Percentiles rank a stretch among this genome's conserved stretches.
Evolutionary conservation across 2,113 vertebrate species (phyloP).

Genomic region (Blennius ocellaris): DNA sequence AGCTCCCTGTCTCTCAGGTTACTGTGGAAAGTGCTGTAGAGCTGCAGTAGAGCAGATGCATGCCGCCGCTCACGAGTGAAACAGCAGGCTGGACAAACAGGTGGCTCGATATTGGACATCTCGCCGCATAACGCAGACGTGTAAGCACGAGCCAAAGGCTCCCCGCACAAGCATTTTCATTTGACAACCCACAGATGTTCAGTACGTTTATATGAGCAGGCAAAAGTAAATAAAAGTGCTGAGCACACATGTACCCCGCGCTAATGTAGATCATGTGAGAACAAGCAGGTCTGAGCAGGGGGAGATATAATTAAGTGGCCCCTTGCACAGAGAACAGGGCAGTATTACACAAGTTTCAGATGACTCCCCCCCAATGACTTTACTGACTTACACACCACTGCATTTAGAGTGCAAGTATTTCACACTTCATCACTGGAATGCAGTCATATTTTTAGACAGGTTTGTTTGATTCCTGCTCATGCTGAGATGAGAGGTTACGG

Average conservation of each 20-base stretch:
- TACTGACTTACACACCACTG: conserved; percentile 53
- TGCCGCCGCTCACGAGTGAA: conserved; percentile 12
- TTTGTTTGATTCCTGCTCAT: conserved; percentile 58
- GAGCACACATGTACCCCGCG: neutral
- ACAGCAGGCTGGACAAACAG: conserved; percentile 53
- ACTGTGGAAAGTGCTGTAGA: conserved; percentile 60
- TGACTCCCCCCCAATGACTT: conserved; percentile 48
- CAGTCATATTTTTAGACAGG: conserved; percentile 58
- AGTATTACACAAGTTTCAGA: conserved; percentile 54
- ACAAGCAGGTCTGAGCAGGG: conserved; percentile 41
- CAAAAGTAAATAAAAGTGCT: conserved; percentile 12
- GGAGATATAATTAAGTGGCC: conserved; percentile 60
- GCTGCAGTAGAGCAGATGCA: conserved; percentile 61
- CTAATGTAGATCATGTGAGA: conserved; percentile 56
- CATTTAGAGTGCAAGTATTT: conserved; percentile 59
- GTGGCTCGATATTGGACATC: conserved; percentile 41
- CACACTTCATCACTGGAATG: conserved; percentile 50
- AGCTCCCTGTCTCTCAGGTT: conserved; percentile 66
- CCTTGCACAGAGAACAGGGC: conserved; percentile 30
- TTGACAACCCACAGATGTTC: conserved; percentile 1
- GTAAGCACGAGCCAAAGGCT: neutral
- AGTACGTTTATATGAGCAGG: conserved; percentile 22
- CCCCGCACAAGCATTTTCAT: neutral
- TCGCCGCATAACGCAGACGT: neutral
- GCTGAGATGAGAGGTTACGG: conserved; percentile 47